Evolutionary conservation across 2,797 vertebrate species (phyloP).

Genomic region (Sebastes dallii): DNA sequence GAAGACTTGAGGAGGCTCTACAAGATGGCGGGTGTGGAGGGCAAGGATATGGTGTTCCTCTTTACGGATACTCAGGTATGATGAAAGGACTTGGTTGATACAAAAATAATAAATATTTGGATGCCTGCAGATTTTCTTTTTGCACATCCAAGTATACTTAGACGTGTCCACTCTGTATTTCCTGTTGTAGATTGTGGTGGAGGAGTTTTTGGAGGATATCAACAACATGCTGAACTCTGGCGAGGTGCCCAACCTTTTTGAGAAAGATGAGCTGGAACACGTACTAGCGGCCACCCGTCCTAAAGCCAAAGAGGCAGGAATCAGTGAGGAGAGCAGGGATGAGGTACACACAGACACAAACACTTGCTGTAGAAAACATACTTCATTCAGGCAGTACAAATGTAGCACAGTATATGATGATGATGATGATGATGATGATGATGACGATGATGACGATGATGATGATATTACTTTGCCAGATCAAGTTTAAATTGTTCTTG

Average conservation of each 20-base stretch:
- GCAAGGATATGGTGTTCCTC: slow-evolving; percentile 89
- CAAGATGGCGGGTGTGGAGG: slow-evolving; percentile 88
- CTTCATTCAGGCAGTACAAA: not conserved
- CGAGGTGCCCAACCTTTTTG: slow-evolving; percentile 88
- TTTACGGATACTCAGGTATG: slow-evolving; percentile 91
- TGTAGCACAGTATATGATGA: not conserved
- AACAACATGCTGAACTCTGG: slow-evolving; percentile 91
- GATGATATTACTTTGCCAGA: not conserved
- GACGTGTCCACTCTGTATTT: not conserved
- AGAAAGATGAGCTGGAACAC: slow-evolving; percentile 88
- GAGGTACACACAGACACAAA: slow-evolving; percentile 75
- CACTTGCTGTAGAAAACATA: not conserved
- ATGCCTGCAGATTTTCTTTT: not conserved
- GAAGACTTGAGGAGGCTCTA: slow-evolving; percentile 90
- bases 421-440: no score
- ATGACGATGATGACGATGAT: no score
- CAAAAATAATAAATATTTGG: not conserved
- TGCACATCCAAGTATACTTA: not conserved
- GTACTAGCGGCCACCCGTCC: slow-evolving; percentile 84
- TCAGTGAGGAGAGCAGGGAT: slow-evolving; percentile 87
- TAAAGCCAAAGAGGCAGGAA: slow-evolving; percentile 87
- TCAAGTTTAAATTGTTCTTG: not conserved
- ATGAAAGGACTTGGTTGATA: not conserved
- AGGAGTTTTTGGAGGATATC: slow-evolving; percentile 87
- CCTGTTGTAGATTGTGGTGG: slow-evolving; percentile 81